These are phyloP conservation scores for Nycticryphes semicollaris DNA, from an alignment of 2,113 vertebrate species.

Conservation along the genomic window DNA sequence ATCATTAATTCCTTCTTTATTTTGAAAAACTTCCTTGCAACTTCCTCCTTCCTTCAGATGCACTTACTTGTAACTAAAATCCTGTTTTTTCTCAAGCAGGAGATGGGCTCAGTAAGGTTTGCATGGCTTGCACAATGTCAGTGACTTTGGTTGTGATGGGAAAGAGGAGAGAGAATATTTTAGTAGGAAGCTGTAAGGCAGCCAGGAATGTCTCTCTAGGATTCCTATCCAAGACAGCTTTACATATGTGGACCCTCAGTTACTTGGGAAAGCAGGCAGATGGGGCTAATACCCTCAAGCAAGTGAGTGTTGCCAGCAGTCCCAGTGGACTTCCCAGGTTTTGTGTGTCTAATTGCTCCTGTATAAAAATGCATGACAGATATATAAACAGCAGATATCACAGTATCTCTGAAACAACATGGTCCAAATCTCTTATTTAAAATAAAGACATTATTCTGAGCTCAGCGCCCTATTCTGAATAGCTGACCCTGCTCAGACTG, in stretches of 20 bases:
- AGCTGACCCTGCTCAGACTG: not conserved
- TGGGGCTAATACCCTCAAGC: not conserved
- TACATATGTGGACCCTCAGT: not conserved
- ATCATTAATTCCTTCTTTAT: not conserved
- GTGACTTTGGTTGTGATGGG: not conserved
- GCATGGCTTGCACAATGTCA: not conserved
- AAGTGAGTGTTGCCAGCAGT: not conserved
- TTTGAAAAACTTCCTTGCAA: not conserved
- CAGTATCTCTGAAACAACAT: not conserved
- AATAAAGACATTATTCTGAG: not conserved
- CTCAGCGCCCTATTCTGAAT: not conserved
- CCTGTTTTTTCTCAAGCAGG: not conserved
- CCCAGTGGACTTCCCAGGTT: not conserved
- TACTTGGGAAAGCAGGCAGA: not conserved
- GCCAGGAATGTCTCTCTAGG: not conserved
- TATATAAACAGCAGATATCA: not conserved
- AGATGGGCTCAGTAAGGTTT: not conserved
- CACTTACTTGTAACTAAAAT: not conserved
- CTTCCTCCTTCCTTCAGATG: not conserved
- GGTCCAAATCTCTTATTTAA: not conserved
- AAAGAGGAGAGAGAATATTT: not conserved
- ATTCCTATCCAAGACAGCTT: not conserved
- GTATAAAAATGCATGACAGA: not conserved
- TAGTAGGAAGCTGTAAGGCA: not conserved
- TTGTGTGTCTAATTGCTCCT: not conserved